A percentile compares a stretch with the other conserved stretches of the same genome.
Evolutionary conservation across 2,888 invertebrate species (phyloP).

Genomic region (Campoletis raptor): DNA sequence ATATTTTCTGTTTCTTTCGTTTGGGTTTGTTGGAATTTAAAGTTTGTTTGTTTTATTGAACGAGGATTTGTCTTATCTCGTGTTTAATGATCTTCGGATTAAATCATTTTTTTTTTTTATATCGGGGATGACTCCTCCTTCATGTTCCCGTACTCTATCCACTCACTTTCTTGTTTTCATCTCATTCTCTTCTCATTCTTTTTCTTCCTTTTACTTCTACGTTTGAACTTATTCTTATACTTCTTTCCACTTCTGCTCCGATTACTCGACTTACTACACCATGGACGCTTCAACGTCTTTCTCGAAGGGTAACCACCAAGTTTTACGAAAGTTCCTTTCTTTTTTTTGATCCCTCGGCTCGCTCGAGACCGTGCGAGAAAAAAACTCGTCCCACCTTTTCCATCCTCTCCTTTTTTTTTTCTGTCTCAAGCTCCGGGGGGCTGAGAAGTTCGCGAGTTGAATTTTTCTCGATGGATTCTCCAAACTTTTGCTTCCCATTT

Average conservation of each 20-base stretch:
- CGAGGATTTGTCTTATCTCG: not conserved
- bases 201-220: slow-evolving; percentile 55
- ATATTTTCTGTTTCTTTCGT: not conserved
- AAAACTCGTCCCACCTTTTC: slow-evolving; percentile 39
- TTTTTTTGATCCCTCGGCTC: slow-evolving; percentile 18
- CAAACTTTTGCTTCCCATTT: slow-evolving; percentile 30
- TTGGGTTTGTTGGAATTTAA: not conserved
- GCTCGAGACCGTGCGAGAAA: slow-evolving; percentile 61
- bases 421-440: slow-evolving; percentile 40
- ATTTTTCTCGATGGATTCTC: slow-evolving; percentile 59
- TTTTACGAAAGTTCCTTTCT: slow-evolving; percentile 62
- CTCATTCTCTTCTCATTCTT: slow-evolving; percentile 25
- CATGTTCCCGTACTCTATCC: not conserved
- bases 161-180: not conserved
- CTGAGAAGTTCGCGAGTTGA: slow-evolving; percentile 49
- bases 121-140: not conserved
- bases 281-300: slow-evolving; percentile 56
- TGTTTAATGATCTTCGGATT: not conserved
- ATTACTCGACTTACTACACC: slow-evolving; percentile 54
- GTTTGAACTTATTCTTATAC: slow-evolving; percentile 56
- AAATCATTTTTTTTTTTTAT: not conserved
- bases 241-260: slow-evolving; percentile 52
- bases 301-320: slow-evolving; percentile 57
- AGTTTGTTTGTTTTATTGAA: not conserved
- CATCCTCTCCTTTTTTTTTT: not conserved